Percentiles rank a stretch among this genome's conserved stretches.
Conservation (phyloP, 2,888 invertebrate genomes). For the Yponomeuta sedellus region DNA sequence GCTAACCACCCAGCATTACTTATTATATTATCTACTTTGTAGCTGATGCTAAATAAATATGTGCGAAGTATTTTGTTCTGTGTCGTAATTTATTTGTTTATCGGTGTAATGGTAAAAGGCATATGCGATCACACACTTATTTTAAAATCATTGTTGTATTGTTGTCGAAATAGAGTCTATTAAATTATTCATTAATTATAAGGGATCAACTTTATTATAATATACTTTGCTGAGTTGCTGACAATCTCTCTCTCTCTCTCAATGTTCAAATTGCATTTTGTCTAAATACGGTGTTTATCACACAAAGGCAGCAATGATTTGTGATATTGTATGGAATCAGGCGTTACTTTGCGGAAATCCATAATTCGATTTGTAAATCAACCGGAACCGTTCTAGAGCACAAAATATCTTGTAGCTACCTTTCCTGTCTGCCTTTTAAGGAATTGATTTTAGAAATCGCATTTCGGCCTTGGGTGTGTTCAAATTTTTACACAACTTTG, state of each 20-base stretch:
- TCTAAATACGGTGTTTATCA: conserved; percentile 11
- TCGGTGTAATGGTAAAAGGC: neutral
- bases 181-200: conserved; percentile 67
- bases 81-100: neutral
- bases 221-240: neutral
- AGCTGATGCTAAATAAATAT: conserved; percentile 5
- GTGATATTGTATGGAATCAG: too few species aligned
- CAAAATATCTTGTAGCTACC: conserved; percentile 16
- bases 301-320: conserved; percentile 22
- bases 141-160: conserved; percentile 29
- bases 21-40: conserved; percentile 12
- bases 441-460: conserved; percentile 35
- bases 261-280: neutral
- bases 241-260: neutral
- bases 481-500: conserved; percentile 6
- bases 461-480: conserved; percentile 36
- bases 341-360: too few species aligned
- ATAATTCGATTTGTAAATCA: too few species aligned
- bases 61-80: conserved; percentile 4
- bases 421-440: conserved; percentile 26
- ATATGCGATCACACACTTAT: conserved; percentile 5
- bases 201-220: conserved; percentile 25
- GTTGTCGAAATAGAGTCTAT: conserved; percentile 68
- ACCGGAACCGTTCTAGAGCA: neutral
- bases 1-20: conserved; percentile 24